A percentile compares a stretch with the other conserved stretches of the same genome.
Evolutionary conservation across 2,888 invertebrate genomes (phyloP).

Genomic region (Punctoribates punctum): DNA sequence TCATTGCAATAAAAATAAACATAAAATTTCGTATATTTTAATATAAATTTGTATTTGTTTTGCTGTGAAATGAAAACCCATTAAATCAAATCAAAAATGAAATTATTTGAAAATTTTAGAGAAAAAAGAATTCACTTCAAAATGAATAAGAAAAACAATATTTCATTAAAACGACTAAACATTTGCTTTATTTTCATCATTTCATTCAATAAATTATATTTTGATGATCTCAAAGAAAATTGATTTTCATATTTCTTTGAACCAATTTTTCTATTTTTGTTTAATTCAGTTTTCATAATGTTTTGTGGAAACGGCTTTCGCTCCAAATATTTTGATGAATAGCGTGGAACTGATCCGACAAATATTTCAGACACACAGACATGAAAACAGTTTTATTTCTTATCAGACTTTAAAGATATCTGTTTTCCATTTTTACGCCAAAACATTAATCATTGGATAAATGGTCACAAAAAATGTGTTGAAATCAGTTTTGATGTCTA

Average conservation of each 20-base stretch:
- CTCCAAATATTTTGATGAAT: constrained; percentile 1
- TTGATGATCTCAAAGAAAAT: not conserved
- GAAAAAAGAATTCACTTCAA: no score
- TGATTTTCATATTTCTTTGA: not conserved
- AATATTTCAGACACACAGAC: not conserved
- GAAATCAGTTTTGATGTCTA: not conserved
- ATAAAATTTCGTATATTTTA: no score
- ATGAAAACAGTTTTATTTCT: not conserved
- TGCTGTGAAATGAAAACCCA: no score
- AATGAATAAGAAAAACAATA: no score
- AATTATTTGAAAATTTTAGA: no score
- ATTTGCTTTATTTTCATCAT: no score
- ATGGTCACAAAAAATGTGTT: not conserved
- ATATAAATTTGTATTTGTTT: no score
- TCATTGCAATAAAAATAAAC: no score
- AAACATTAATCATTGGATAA: not conserved
- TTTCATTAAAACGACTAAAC: no score
- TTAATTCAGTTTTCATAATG: not conserved
- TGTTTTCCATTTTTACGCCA: not conserved
- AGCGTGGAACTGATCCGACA: not conserved
- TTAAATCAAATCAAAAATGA: no score
- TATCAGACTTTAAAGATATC: constrained; percentile 1
- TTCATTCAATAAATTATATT: no score
- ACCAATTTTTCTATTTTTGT: no score
- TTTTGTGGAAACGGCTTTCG: not conserved